Evolutionary conservation across 2,797 vertebrate genomes (phyloP), one percentile per base, ranked within the genome.

Genomic region (Sebastes baramenuke): DNA sequence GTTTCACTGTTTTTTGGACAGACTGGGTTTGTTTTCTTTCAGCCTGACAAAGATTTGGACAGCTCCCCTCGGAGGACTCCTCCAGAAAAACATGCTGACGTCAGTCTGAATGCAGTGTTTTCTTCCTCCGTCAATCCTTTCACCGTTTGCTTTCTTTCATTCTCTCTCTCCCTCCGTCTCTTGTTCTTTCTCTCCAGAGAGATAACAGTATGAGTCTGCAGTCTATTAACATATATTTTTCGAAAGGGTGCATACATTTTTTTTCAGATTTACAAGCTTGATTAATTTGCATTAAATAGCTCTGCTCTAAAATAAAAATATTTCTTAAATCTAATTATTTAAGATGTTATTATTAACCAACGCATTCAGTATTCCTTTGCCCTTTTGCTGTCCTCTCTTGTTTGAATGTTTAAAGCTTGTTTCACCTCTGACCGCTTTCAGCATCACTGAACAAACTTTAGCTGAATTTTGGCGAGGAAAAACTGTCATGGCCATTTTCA

Each of bases 11-110:
- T 2, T 36, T 27, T 27, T 80, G 70, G 60, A 55, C 42, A 5
- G 64, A 71, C 69, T 52, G 24, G 2, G 80, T 79, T 88, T 76
- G 70, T 89, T 87, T 89, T 84, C 80, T 64, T 78, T 86, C 62
- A 72, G 62, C 42, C 80, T 79, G 76, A 82, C 77, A 71, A 65
- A 67, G 82, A 85, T 67, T 82, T 86, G 83, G 77, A 86, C 72
- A 68, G 65, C 72, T 67, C 68, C 76, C 66, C 84, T 79, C 67
- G 4, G 24, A 68, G 34, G 65, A 24, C 70, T 76, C 65, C 4
- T 87, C 82, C 84, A 88, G 75, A 75, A 62, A 77, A 88, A 83
- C 70, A 89, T 42, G 59, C 72, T 20, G 22, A 9, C 68, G 9
- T 46, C 2, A 29, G 66, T 7, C 55, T 67, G 24, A 72, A 79